These are phyloP conservation scores for Cottoperca gobio DNA, from an alignment of 2,797 vertebrate species.

Conservation along the genomic window DNA sequence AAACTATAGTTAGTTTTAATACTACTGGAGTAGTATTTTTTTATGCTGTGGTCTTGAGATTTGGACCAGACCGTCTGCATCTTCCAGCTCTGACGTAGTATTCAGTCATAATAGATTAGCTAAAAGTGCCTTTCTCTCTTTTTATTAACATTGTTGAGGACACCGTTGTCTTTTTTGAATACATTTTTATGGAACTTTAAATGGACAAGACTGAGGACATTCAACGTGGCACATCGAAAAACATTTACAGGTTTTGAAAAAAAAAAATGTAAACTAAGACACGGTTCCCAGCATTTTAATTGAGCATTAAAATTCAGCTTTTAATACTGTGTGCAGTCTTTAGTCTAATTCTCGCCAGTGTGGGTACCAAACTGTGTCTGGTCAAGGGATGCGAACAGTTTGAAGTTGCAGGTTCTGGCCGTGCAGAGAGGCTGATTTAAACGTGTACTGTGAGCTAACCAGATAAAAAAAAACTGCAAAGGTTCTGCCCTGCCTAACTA, in stretches of 20 bases:
- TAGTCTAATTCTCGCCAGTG: too few relatives aligned
- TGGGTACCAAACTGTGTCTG: background rate
- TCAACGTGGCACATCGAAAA: too few relatives aligned
- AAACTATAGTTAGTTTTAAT: background rate
- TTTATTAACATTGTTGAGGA: background rate
- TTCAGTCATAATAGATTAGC: background rate
- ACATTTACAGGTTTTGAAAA: too few relatives aligned
- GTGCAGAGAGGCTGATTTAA: conserved; percentile 23
- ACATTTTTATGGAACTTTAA: background rate
- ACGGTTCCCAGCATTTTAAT: too few relatives aligned
- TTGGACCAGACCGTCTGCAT: background rate
- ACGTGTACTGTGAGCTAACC: background rate
- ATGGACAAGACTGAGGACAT: background rate
- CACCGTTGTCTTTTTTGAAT: background rate
- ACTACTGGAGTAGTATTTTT: background rate
- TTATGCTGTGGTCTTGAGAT: background rate
- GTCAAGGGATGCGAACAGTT: background rate
- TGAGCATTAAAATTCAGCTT: too few relatives aligned
- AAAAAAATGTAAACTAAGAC: too few relatives aligned
- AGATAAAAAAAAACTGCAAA: background rate
- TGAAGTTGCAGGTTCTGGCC: background rate
- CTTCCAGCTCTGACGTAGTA: background rate
- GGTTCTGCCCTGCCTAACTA: conserved; percentile 21
- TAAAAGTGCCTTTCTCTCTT: background rate
- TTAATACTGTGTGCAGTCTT: too few relatives aligned